These are phyloP conservation scores for Stegodyphus dumicola DNA, from an alignment of 1,140 invertebrate species.

Conservation along the genomic window DNA sequence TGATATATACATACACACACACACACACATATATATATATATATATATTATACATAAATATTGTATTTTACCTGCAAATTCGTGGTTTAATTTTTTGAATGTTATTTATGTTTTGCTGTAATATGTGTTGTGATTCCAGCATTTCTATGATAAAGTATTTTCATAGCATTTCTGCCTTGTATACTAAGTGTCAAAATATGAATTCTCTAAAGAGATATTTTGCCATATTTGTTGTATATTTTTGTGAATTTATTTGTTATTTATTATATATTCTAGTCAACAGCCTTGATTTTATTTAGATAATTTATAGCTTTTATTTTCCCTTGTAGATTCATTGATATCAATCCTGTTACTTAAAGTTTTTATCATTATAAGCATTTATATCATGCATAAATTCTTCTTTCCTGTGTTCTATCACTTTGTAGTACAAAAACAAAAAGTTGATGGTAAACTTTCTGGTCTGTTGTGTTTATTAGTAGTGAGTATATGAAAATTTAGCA, in stretches of 20 bases:
- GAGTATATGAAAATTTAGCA: too few relatives aligned
- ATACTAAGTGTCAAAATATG: conserved; percentile 14
- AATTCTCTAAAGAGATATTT: conserved; percentile 31
- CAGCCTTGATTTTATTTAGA: too few relatives aligned
- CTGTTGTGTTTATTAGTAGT: too few relatives aligned
- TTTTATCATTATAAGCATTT: too few relatives aligned
- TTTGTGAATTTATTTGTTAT: conserved; percentile 9
- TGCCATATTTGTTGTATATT: conserved; percentile 14
- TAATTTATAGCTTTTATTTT: too few relatives aligned
- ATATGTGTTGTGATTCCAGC: conserved; percentile 37
- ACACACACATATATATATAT: conserved; percentile 28
- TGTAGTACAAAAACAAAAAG: too few relatives aligned
- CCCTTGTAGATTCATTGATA: too few relatives aligned
- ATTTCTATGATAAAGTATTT: conserved; percentile 59
- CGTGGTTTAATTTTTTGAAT: conserved; percentile 53
- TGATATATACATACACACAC: conserved; percentile 50
- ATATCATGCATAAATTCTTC: too few relatives aligned
- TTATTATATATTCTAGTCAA: conserved; percentile 15
- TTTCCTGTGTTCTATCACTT: too few relatives aligned
- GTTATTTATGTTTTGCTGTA: conserved; percentile 24
- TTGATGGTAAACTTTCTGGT: too few relatives aligned
- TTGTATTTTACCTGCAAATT: conserved; percentile 55
- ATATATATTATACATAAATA: conserved; percentile 39
- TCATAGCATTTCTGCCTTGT: conserved; percentile 56
- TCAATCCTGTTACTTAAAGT: too few relatives aligned